These are phyloP conservation scores for Melanotaenia trifasciata DNA, from an alignment of 2,797 vertebrate genomes.

Conservation along the genomic window DNA sequence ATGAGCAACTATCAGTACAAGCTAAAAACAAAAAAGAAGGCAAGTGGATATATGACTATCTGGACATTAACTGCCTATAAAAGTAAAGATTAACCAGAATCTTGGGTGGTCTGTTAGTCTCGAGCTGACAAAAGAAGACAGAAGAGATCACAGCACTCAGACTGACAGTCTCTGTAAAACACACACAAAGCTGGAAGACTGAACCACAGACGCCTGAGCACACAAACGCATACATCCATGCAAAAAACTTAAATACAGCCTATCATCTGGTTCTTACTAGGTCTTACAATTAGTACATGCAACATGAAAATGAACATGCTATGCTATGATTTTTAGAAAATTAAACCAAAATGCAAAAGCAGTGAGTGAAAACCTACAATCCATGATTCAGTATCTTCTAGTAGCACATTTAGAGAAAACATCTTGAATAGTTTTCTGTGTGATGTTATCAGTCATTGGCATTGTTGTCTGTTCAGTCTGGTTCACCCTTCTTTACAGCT, in stretches of 20 bases:
- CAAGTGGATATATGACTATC: fast-evolving
- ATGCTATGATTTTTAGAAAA: no score
- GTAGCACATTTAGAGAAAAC: no score
- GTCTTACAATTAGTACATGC: background rate
- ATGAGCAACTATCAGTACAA: background rate
- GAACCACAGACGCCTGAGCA: no score
- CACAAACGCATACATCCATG: background rate
- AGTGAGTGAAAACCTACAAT: background rate
- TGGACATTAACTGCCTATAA: background rate
- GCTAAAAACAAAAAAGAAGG: no score
- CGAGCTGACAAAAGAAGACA: background rate
- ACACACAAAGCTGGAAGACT: no score
- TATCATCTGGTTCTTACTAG: background rate
- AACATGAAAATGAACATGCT: no score
- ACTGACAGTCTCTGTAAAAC: background rate
- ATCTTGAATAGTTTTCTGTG: no score
- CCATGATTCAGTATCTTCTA: no score
- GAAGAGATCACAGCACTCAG: background rate
- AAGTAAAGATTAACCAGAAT: background rate
- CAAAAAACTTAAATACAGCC: background rate
- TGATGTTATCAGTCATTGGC: background rate
- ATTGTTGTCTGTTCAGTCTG: background rate
- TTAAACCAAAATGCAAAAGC: no score
- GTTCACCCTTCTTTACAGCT: no score
- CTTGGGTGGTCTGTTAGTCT: background rate